These are phyloP conservation scores for Sebastiscus tertius DNA, from an alignment of 2,797 vertebrate species.

Conservation along the genomic window DNA sequence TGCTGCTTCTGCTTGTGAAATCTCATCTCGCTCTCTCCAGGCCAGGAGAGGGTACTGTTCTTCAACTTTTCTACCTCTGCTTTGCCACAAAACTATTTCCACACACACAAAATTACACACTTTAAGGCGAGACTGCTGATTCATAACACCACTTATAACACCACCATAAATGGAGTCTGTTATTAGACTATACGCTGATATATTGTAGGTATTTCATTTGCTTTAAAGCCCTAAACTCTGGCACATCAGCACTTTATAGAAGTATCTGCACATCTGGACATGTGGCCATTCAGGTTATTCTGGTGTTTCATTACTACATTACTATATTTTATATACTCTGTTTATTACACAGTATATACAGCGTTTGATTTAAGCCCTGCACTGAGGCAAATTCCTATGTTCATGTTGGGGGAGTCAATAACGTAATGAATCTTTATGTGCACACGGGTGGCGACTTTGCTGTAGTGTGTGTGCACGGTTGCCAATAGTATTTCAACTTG, in stretches of 20 bases:
- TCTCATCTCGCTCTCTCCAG: constrained; percentile 18
- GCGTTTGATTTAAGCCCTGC: neutral
- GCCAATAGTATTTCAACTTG: constrained; percentile 49
- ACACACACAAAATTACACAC: neutral
- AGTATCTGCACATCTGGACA: neutral
- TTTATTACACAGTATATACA: neutral
- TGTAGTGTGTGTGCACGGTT: constrained; percentile 26
- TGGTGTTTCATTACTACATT: neutral
- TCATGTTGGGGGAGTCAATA: constrained; percentile 15
- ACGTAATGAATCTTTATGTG: constrained; percentile 29
- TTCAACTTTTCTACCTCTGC: constrained; percentile 44
- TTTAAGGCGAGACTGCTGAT: constrained; percentile 9
- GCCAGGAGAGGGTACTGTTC: constrained; percentile 78
- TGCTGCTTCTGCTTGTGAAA: neutral
- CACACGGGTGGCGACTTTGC: constrained; percentile 1
- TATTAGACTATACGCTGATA: neutral
- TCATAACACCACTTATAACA: constrained; percentile 10
- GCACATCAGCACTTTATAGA: neutral
- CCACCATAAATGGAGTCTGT: neutral
- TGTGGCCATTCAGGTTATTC: neutral
- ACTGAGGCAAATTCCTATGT: neutral
- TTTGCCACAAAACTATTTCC: neutral
- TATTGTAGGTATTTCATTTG: constrained; percentile 1
- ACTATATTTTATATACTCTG: neutral
- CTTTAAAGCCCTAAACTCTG: constrained; percentile 3